Evolutionary conservation across 2,888 invertebrate genomes (phyloP).

Genomic region (Gymnoscelis rufifasciata): DNA sequence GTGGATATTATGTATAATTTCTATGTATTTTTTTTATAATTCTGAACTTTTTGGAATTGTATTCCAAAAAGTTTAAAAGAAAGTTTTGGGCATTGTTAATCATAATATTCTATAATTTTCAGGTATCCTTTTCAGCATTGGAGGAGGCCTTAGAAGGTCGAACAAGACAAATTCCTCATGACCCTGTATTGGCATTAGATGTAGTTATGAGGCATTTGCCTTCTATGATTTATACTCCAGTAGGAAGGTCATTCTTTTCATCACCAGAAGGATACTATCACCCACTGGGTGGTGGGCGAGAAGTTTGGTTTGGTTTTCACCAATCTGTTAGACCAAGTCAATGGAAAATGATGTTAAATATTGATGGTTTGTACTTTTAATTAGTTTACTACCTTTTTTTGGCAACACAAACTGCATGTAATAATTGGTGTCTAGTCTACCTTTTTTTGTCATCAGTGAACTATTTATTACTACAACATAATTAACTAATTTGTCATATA

Average conservation of each 20-base stretch:
- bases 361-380: conserved; percentile 88
- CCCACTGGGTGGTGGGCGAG: conserved; percentile 96
- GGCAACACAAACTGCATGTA: no score
- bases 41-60: no score
- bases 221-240: conserved; percentile 99
- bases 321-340: conserved; percentile 99
- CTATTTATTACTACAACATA: not conserved
- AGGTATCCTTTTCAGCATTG: conserved; percentile 94
- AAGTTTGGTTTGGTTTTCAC: conserved; percentile 99
- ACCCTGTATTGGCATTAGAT: conserved; percentile 97
- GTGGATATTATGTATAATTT: no score
- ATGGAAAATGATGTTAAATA: conserved; percentile 99
- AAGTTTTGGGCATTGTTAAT: no score
- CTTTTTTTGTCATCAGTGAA: no score
- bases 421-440: no score
- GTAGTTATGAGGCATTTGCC: conserved; percentile 99
- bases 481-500: not conserved
- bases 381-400: no score
- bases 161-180: conserved; percentile 97
- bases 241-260: conserved; percentile 99
- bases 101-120: no score
- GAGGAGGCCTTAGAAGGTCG: conserved; percentile 99
- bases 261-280: conserved; percentile 99
- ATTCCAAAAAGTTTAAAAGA: no score
- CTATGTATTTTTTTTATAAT: no score